These are phyloP conservation scores for Sarcophaga variegata DNA, from an alignment of 2,888 invertebrate species.

Conservation along the genomic window DNA sequence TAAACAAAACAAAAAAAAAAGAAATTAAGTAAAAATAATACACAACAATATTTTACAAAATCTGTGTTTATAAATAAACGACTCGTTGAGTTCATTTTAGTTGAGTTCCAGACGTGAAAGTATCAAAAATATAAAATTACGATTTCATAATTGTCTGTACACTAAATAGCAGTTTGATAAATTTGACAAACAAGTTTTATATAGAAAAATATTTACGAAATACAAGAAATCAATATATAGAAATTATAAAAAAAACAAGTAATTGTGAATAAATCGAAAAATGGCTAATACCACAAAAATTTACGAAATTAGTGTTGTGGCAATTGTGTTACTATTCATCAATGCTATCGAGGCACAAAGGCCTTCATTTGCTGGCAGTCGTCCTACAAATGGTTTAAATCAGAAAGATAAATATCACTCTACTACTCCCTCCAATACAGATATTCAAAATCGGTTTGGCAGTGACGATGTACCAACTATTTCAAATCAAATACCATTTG, in stretches of 20 bases:
- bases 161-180: not conserved
- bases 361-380: slow-evolving; percentile 85
- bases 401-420: slow-evolving; percentile 83
- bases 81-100: slow-evolving; percentile 52
- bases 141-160: not conserved
- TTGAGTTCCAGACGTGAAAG: slow-evolving; percentile 59
- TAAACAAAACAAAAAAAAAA: slow-evolving; percentile 15
- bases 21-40: slow-evolving; percentile 10
- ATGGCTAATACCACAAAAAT: slow-evolving; percentile 46
- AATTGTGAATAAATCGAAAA: slow-evolving; percentile 41
- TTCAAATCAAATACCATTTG: slow-evolving; percentile 59
- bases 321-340: slow-evolving; percentile 40
- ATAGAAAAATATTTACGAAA: slow-evolving; percentile 8
- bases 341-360: slow-evolving; percentile 82
- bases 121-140: slow-evolving; percentile 21
- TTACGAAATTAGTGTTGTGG: slow-evolving; percentile 7
- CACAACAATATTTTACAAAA: slow-evolving; percentile 10
- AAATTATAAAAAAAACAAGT: not conserved
- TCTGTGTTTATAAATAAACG: slow-evolving; percentile 61
- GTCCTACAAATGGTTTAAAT: slow-evolving; percentile 83
- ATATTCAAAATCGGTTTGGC: slow-evolving; percentile 83
- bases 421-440: slow-evolving; percentile 69
- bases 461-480: slow-evolving; percentile 72
- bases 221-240: not conserved
- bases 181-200: slow-evolving; percentile 52